Base-by-base conservation (phyloP, 2,888 invertebrate species). In the Chloromyia formosa region DNA sequence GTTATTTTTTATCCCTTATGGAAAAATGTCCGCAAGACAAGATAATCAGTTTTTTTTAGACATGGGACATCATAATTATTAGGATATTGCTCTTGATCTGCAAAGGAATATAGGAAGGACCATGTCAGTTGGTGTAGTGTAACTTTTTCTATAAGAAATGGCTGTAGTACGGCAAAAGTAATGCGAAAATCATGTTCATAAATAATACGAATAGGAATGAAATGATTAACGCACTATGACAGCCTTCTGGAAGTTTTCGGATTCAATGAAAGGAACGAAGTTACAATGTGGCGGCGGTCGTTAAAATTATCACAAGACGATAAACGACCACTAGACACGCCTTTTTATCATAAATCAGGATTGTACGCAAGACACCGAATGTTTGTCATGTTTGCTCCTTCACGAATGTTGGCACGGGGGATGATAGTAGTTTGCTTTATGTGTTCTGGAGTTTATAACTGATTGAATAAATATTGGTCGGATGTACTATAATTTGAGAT, bases 261-360 rank as follows among this genome's bases (percentile, higher is more conserved):
- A n/a, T 40, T 22, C 22, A n/a, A 40, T 23, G 62, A 40, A 60
- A 58, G 20, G 20, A 20, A 20, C 56, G 20, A 14, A 60, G 20
- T 22, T 23, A 23, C 14, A 10, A 23, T 23, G 60, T 60, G 23
- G 60, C 9, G 62, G 40, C 9, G 62, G 40, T 62, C 62, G 62
- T 62, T 62, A 62, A 62, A 62, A 40, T 62, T 42, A 62, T 62
- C 62, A 23, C 20, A 45, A 58, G 9, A 56, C 66, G 66, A 74
- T 74, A 66, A 74, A 74, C 64, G 74, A 58, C 58, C 45, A 12
- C 56, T 45, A 74, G 58, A 23, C 74, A 74, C 74, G 74, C 74
- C 74, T 64, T 66, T 58, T 22, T 12, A 18, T 58, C 10, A 66
- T 74, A 74, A 74, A 74, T 74, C 74, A 74, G 64, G 73, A 61